Conservation (phyloP, 2,113 vertebrate species). For the Marcusenius ussheri region DNA sequence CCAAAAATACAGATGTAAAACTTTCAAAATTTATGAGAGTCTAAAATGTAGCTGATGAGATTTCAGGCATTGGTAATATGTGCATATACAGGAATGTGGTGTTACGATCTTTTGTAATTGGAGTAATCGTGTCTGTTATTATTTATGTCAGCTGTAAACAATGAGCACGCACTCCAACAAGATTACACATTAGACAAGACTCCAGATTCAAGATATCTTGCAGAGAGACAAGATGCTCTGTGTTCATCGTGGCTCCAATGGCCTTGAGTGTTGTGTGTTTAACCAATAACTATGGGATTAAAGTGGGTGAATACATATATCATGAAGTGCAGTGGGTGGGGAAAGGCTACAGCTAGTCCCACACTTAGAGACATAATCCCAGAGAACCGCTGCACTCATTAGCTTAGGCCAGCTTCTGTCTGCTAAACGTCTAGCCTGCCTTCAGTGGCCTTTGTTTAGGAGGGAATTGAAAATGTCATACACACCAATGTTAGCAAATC, state of each 20-base stretch:
- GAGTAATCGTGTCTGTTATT: background rate
- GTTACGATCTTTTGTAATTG: background rate
- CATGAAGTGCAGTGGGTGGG: background rate
- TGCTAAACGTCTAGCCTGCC: background rate
- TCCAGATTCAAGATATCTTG: slow-evolving; percentile 13
- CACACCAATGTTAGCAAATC: background rate
- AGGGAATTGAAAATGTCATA: background rate
- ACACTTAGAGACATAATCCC: background rate
- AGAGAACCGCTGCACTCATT: background rate
- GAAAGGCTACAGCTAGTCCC: background rate
- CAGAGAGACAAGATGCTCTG: background rate
- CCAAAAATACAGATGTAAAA: background rate
- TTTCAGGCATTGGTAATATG: background rate
- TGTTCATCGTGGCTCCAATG: background rate
- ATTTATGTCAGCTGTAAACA: background rate
- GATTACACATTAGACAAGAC: background rate
- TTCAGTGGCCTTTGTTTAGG: background rate
- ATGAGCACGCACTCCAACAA: background rate
- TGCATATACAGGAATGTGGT: background rate
- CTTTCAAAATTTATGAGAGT: background rate
- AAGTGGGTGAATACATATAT: background rate
- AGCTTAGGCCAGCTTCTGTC: background rate
- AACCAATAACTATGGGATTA: slow-evolving; percentile 1
- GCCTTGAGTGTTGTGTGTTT: slow-evolving; percentile 4
- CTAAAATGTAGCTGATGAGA: background rate